Base-by-base conservation (phyloP, 2,888 invertebrate species). In the Crematogaster levior region DNA sequence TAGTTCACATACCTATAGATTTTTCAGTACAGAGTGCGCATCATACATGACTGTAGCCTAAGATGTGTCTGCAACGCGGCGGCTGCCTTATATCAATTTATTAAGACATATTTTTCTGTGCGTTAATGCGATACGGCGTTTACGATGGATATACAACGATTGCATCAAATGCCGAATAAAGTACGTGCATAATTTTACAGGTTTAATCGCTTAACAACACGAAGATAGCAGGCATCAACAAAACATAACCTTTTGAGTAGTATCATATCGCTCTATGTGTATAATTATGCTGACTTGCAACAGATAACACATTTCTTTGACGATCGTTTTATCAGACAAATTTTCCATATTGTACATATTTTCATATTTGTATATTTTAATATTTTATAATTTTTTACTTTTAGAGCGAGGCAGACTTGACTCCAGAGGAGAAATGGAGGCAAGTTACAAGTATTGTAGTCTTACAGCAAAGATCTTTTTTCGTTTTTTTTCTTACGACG, bases 341-440 rank as follows among this genome's bases (percentile, higher is more conserved):
- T 56, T 56, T 80, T 48, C 15, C 3, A n/a, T 15, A 21, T 37
- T 18, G 10, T 24, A 21, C n/a, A 27, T 43, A 24, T 34, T 34
- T 34, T 34, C 6, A 34, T 34, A 34, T 34, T 34, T 34, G n/a
- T n/a, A n/a, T 15, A 1, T 27, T 30, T n/a, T 24, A 21, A 9
- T 68, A 51, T 96, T 95, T 87, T 18, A 24, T 63, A 43, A 51
- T 27, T 81, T 74, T 85, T 83, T 92, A 91, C 91, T 95, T 95
- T 51, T 94, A 97, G 97, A 97, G 96, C 61, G 95, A 97, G 90
- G 97, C 96, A 79, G 96, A 97, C 89, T 95, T 98, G 95, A 96
- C 97, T n/a, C 95, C 96, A 6, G 97, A 97, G 88, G 97, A 97
- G 94, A 97, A 96, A 95, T 95, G 96, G 95, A 96, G 97, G 97